Evolutionary conservation across 2,797 vertebrate species (phyloP).

Genomic region (Phrynocephalus vlangalii): DNA sequence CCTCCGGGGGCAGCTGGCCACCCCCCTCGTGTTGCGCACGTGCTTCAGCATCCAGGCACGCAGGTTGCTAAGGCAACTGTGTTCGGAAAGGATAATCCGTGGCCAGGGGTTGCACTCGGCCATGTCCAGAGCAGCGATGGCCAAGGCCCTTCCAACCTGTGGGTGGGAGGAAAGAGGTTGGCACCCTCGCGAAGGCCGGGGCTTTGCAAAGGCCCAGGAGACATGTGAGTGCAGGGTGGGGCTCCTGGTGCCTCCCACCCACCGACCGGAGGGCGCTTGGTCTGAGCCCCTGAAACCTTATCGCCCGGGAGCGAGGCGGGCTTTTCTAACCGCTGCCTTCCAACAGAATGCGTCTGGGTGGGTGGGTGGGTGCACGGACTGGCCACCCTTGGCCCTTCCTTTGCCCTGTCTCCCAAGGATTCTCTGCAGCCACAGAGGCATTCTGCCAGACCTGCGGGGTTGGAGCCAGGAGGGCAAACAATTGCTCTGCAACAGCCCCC

Average conservation of each 20-base stretch:
- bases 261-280: too few relatives aligned
- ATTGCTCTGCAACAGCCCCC: not conserved
- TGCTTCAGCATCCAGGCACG: conserved; percentile 94
- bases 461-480: not conserved
- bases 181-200: not conserved
- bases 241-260: not conserved
- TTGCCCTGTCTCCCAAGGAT: not conserved
- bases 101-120: conserved; percentile 95
- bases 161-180: not conserved
- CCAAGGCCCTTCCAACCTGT: conserved; percentile 93
- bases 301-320: too few relatives aligned
- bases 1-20: conserved; percentile 68
- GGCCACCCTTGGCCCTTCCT: not conserved
- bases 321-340: too few relatives aligned
- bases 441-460: not conserved
- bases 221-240: not conserved
- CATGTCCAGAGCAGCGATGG: conserved; percentile 93
- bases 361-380: too few relatives aligned
- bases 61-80: conserved; percentile 91
- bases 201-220: not conserved
- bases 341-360: too few relatives aligned
- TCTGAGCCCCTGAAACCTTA: too few relatives aligned
- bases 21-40: conserved; percentile 87
- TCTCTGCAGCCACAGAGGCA: not conserved
- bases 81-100: conserved; percentile 91